Evolutionary conservation across 2,113 vertebrate species (phyloP), one percentile per base, ranked within the genome.

Genomic region (Cyprinus carpio): DNA sequence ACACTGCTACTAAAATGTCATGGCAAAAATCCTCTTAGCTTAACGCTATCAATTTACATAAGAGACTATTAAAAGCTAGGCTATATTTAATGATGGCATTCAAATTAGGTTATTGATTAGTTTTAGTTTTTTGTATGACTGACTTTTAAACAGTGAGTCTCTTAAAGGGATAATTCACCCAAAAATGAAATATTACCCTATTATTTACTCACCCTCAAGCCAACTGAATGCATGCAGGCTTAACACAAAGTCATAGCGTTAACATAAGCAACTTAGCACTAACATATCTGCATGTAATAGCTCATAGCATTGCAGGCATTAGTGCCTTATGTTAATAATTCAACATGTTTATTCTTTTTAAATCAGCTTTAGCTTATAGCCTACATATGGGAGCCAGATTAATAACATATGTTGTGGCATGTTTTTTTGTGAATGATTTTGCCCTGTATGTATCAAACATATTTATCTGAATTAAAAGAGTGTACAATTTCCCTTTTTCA

Each of bases 271-370:
- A 72, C 20, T 43, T n/a, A 72, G 34, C 37, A n/a, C 37, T 49
- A n/a, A 72, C 37, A 43, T 7, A 72, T 72, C 69, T 72, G 34
- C 67, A 23, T 71, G 69, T 37, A 71, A 18, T 65, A 65, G 27
- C 29, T 65, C 13, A 29, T 65, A 15, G 62, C 62, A 65, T 20
- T 34, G 65, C 31, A 69, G 11, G 37, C 37, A 72, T 72, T 72
- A 43, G 34, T n/a, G 37, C 25, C 23, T 72, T n/a, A 72, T 72
- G 34, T 72, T 72, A 43, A 43, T 72, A 72, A 43, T 12, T 25
- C 37, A 6, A 40, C 65, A 72, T 43, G 69, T 43, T 43, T 72
- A 72, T 72, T 43, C 20, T 13, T 43, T 72, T 72, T 72, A 43
- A 72, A 43, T 72, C 34, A 43, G 16, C 34, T 72, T 72, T 43